These are phyloP conservation scores for Crossocerus cetratus DNA, from an alignment of 2,888 invertebrate genomes.

Conservation along the genomic window DNA sequence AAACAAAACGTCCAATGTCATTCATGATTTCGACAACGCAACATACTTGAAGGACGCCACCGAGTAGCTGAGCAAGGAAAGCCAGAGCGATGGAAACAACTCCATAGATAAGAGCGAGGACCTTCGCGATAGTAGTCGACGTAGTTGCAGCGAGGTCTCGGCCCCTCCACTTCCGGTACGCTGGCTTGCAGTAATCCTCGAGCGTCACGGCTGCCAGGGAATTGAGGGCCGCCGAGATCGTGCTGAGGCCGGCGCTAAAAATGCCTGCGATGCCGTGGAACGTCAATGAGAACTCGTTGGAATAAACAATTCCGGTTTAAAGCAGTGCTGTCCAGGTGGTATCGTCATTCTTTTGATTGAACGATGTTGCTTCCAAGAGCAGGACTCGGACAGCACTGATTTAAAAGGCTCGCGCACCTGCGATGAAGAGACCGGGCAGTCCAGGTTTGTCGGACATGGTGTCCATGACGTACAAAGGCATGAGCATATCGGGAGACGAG, in stretches of 20 bases:
- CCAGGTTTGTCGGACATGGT: slow-evolving; percentile 87
- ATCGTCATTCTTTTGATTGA: too few relatives aligned
- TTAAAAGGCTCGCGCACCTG: slow-evolving; percentile 76
- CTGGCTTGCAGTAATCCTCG: slow-evolving; percentile 87
- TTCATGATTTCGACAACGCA: not conserved
- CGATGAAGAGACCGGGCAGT: slow-evolving; percentile 91
- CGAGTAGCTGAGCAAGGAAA: slow-evolving; percentile 88
- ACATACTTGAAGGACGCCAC: slow-evolving; percentile 87
- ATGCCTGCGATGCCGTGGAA: slow-evolving; percentile 79
- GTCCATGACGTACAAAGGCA: slow-evolving; percentile 89
- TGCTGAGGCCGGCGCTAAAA: slow-evolving; percentile 94
- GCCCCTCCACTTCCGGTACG: slow-evolving; percentile 55
- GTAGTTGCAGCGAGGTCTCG: slow-evolving; percentile 54
- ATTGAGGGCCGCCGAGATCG: slow-evolving; percentile 94
- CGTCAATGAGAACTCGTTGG: not conserved
- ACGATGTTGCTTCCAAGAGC: not conserved
- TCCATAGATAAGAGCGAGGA: slow-evolving; percentile 86
- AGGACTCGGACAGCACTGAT: not conserved
- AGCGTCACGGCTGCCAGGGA: slow-evolving; percentile 93
- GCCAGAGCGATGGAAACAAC: slow-evolving; percentile 88
- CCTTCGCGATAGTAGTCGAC: slow-evolving; percentile 76
- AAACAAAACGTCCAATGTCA: too few relatives aligned
- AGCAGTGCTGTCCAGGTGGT: not conserved
- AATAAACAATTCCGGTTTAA: not conserved
- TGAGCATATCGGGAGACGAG: slow-evolving; percentile 85